Conservation (phyloP, 2,888 invertebrate genomes). For the Sminthurides aquaticus region DNA sequence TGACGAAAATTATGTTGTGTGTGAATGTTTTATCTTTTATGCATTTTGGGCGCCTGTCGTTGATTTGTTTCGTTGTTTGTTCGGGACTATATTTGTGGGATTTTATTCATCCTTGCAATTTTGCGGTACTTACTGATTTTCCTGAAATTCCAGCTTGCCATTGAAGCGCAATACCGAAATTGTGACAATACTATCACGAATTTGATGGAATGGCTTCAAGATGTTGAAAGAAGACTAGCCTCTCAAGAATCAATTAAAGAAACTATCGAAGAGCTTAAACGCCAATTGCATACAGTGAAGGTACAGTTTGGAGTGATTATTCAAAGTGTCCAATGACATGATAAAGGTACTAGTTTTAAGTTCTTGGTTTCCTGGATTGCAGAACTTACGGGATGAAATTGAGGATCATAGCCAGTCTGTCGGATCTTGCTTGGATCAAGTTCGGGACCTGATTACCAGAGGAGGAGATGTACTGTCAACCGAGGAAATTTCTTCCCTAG, state of each 20-base stretch:
- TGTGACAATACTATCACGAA: conserved; percentile 80
- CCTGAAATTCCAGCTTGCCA: conserved; percentile 83
- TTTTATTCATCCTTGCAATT: too few relatives aligned
- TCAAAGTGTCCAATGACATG: neutral
- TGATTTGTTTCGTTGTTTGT: neutral
- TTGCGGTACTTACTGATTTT: too few relatives aligned
- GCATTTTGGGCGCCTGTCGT: neutral
- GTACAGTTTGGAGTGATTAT: conserved; percentile 50
- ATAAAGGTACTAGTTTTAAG: neutral
- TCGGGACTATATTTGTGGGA: too few relatives aligned
- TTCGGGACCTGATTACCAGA: conserved; percentile 78
- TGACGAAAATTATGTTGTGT: neutral
- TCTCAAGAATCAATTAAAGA: conserved; percentile 80
- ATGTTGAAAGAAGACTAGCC: conserved; percentile 74
- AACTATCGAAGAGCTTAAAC: conserved; percentile 73
- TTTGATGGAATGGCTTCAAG: conserved; percentile 77
- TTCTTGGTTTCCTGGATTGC: conserved; percentile 26
- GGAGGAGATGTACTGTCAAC: conserved; percentile 86
- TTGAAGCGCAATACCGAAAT: conserved; percentile 85
- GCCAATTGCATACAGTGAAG: conserved; percentile 82
- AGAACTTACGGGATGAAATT: conserved; percentile 83
- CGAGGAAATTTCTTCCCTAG: conserved; percentile 79
- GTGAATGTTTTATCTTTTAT: neutral
- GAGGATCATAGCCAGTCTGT: conserved; percentile 78
- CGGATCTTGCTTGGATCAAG: conserved; percentile 77